A percentile compares a stretch with the other conserved stretches of the same genome.
Conservation (phyloP, 1,140 invertebrate genomes). For the Papilio helenus region DNA sequence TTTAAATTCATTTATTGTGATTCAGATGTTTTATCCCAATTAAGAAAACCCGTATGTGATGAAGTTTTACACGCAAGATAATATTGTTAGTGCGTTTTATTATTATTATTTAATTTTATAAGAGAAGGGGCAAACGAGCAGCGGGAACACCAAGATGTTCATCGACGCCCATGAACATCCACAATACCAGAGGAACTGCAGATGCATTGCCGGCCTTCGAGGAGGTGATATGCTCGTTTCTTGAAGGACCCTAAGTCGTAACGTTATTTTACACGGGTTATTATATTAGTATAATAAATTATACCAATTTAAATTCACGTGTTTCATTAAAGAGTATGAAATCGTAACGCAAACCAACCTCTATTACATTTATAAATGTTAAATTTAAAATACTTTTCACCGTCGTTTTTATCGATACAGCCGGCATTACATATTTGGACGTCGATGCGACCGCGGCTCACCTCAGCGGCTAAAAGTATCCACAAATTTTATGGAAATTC, state of each 20-base stretch:
- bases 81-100: too few relatives aligned
- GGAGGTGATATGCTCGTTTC: too few relatives aligned
- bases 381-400: conserved; percentile 34
- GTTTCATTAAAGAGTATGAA: background rate
- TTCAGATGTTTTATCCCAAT: background rate
- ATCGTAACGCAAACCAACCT: background rate
- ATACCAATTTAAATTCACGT: too few relatives aligned
- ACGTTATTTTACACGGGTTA: background rate
- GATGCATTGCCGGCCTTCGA: too few relatives aligned
- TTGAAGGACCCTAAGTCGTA: too few relatives aligned
- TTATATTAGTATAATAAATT: background rate
- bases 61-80: too few relatives aligned
- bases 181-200: too few relatives aligned
- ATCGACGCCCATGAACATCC: too few relatives aligned
- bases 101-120: too few relatives aligned
- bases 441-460: conserved; percentile 46
- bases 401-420: conserved; percentile 48
- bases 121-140: too few relatives aligned
- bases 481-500: conserved; percentile 62
- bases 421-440: conserved; percentile 46
- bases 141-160: too few relatives aligned
- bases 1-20: background rate
- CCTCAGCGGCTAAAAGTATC: conserved; percentile 53
- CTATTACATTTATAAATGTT: background rate
- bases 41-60: too few relatives aligned